Base-by-base conservation (phyloP, 1,140 invertebrate species). In the Drosophila baimaii region DNA sequence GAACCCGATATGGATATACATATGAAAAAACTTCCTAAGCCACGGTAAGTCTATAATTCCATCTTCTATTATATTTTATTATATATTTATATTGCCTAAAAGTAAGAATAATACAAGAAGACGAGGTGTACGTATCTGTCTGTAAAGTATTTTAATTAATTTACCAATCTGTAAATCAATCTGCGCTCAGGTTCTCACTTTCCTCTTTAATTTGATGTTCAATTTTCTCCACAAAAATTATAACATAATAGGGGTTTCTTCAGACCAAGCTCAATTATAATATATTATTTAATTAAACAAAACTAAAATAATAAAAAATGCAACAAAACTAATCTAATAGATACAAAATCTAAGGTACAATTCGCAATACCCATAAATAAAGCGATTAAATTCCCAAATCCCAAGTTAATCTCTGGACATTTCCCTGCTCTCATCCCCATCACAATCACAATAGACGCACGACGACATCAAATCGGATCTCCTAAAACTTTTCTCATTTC, bases 11-110 rank as follows among this genome's bases (percentile, higher is more conserved):
- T 86, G 83, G 83, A 86, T 88, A 88, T 88, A 63, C 82, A 88
- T 83, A 86, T 86, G 83, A 86, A 86, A 77, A 86, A 86, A 89
- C 57, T 83, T 77, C 76, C 83, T 59, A 86, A 88, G 81, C 71
- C 83, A 86, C 83, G 83, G 83, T 86, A 27, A 82, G 82, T 73
- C 21, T 1, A 33, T 2, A 47, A 47, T 21, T 31, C 23, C 23
- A 13, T 0, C 19, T 13, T 19, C 12, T 9, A 21, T 13, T 51
- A 19, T 19, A 2, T 19, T 6, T 7, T 4, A n/a, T 13, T 44
- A 44, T 23, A 21, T 41, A 27, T 12, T 1, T 29, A 29, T 29
- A 29, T 7, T 29, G 5, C 31, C 31, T 10, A 31, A 3, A 31
- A 31, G 29, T 10, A 31, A 31, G 29, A 31, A 9, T 31, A 10